phyloP scores from a whole-genome alignment of 1,140 invertebrate species.

The Neuroterus valhalla region DNA sequence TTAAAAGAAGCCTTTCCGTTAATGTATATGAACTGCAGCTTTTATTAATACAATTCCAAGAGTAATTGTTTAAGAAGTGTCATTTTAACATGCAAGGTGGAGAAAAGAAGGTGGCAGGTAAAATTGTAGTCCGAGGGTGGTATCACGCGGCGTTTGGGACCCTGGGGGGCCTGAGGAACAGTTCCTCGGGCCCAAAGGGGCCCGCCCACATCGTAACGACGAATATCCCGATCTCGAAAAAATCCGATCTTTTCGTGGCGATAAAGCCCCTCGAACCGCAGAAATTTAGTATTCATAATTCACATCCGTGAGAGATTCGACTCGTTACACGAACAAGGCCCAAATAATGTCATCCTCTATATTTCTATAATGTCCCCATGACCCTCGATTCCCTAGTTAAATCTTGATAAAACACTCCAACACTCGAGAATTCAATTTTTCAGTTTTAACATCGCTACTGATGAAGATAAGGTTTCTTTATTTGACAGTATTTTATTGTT shows the following conservation, averaged over 20 bases:
- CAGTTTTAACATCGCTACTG: background rate
- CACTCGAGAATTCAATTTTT: constrained; percentile 3
- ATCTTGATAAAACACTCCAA: constrained; percentile 2
- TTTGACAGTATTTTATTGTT: constrained; percentile 8
- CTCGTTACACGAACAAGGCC: constrained; percentile 42
- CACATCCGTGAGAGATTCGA: constrained; percentile 55
- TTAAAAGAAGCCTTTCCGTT: too few relatives aligned
- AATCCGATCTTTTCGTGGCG: constrained; percentile 61
- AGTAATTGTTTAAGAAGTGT: constrained; percentile 5
- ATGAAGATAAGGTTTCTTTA: background rate
- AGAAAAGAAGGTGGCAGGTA: constrained; percentile 34
- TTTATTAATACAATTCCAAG: background rate
- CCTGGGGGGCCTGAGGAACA: constrained; percentile 44
- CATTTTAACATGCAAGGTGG: constrained; percentile 24
- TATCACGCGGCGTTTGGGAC: constrained; percentile 47
- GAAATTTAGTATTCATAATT: constrained; percentile 71
- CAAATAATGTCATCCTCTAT: constrained; percentile 14
- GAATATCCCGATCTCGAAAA: constrained; percentile 52
- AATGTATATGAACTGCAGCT: too few relatives aligned
- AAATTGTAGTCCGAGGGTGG: constrained; percentile 32
- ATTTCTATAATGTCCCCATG: background rate
- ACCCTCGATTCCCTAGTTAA: background rate
- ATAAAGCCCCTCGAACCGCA: constrained; percentile 57
- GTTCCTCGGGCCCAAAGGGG: constrained; percentile 45
- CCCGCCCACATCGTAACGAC: constrained; percentile 64